phyloP scores from a whole-genome alignment of 2,113 vertebrate species.

The Gopherus evgoodei region DNA sequence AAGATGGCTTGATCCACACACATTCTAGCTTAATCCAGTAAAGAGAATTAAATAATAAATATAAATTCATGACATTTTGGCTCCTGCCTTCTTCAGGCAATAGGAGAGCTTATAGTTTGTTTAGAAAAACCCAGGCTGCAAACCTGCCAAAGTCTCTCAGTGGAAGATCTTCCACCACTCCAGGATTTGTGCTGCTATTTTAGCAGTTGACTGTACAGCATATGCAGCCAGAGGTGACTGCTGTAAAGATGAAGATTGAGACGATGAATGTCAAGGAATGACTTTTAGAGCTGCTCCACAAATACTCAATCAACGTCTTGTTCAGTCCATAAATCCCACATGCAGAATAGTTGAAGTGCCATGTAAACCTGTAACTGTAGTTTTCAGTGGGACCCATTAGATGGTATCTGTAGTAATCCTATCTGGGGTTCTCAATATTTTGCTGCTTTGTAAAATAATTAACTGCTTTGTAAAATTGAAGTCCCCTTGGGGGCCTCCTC shows the following conservation, averaged over 20 bases:
- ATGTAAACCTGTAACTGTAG: not conserved
- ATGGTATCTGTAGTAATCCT: not conserved
- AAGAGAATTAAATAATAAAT: not conserved
- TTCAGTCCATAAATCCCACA: not conserved
- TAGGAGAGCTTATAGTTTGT: not conserved
- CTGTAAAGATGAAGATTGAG: not conserved
- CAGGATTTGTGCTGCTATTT: not conserved
- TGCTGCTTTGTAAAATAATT: not conserved
- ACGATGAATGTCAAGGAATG: conserved; percentile 27
- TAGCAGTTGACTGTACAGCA: not conserved
- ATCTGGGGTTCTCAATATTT: not conserved
- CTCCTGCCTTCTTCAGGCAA: not conserved
- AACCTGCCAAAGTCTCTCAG: not conserved
- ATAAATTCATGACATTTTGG: not conserved
- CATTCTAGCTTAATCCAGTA: not conserved
- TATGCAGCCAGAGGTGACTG: not conserved
- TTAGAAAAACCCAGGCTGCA: not conserved
- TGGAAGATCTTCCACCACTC: not conserved
- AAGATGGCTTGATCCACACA: not conserved
- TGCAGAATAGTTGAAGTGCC: not conserved
- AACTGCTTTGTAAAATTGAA: not conserved
- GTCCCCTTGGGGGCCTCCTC: not conserved
- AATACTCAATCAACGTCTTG: not conserved
- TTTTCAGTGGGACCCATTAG: not conserved
- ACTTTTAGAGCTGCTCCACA: not conserved